Conservation (phyloP, 2,888 invertebrate species). For the Chrysomela aeneicollis region DNA sequence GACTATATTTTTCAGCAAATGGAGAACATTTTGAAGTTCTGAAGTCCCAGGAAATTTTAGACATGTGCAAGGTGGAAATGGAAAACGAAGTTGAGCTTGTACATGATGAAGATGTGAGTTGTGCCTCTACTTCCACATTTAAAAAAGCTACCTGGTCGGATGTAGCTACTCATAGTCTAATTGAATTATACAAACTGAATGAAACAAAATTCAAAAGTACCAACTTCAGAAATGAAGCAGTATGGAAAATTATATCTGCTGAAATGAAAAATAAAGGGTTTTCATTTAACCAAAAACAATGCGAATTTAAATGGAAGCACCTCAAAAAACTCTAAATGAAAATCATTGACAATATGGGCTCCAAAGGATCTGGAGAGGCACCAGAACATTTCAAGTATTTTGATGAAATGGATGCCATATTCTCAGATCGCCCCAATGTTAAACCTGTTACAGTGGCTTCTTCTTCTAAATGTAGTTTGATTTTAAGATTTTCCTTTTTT, state of each 20-base stretch:
- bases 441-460: slow-evolving; percentile 12
- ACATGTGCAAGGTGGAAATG: too few relatives aligned
- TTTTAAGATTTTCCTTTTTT: slow-evolving; percentile 3
- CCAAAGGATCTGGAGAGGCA: slow-evolving; percentile 14
- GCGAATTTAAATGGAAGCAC: slow-evolving; percentile 12
- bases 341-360: slow-evolving; percentile 16
- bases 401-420: slow-evolving; percentile 12
- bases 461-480: slow-evolving; percentile 10
- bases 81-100: too few relatives aligned
- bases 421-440: slow-evolving; percentile 13
- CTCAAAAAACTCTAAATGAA: slow-evolving; percentile 14
- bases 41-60: too few relatives aligned
- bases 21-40: too few relatives aligned
- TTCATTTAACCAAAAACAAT: slow-evolving; percentile 4
- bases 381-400: slow-evolving; percentile 10
- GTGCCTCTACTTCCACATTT: too few relatives aligned
- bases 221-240: not conserved
- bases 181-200: slow-evolving; percentile 5
- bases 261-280: slow-evolving; percentile 9
- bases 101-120: too few relatives aligned
- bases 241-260: slow-evolving; percentile 5
- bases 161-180: slow-evolving; percentile 4
- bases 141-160: not conserved
- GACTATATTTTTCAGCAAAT: too few relatives aligned
- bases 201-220: slow-evolving; percentile 12